A percentile compares a stretch with the other conserved stretches of the same genome.
phyloP scores from a whole-genome alignment of 1,140 invertebrate species.

The Lasioglossum baleicum region DNA sequence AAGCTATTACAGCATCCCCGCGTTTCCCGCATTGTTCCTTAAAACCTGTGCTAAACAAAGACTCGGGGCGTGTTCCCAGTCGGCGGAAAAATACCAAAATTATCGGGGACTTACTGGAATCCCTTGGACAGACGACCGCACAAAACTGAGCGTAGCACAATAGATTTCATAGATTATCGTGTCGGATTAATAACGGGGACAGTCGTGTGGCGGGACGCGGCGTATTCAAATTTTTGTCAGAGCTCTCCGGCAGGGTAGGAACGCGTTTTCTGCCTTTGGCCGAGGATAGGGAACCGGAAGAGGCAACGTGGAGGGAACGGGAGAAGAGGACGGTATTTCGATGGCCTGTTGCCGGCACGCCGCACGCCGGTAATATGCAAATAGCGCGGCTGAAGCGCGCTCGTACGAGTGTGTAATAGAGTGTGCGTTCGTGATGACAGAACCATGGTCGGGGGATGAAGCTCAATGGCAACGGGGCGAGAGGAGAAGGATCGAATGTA shows the following conservation, averaged over 20 bases:
- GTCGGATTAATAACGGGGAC: neutral
- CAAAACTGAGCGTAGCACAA: too few species aligned
- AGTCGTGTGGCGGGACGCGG: neutral
- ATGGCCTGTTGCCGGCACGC: constrained; percentile 71
- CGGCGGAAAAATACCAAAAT: too few species aligned
- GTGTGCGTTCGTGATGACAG: constrained; percentile 58
- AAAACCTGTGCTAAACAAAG: too few species aligned
- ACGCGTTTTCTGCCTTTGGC: constrained; percentile 65
- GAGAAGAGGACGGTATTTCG: constrained; percentile 62
- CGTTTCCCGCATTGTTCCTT: too few species aligned
- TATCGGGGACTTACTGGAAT: too few species aligned
- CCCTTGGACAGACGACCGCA: too few species aligned
- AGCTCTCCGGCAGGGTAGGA: constrained; percentile 55
- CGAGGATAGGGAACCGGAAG: constrained; percentile 21
- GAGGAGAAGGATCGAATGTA: constrained; percentile 54
- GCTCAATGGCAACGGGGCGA: constrained; percentile 10
- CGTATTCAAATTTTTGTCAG: constrained; percentile 74
- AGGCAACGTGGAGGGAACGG: constrained; percentile 20
- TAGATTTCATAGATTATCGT: neutral
- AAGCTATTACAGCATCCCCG: too few species aligned
- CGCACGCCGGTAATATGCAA: constrained; percentile 74
- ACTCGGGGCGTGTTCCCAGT: too few species aligned
- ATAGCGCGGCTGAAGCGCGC: constrained; percentile 70
- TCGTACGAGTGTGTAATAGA: constrained; percentile 45
- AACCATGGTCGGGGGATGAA: constrained; percentile 49